Evolutionary conservation across 2,797 vertebrate genomes (phyloP).

Genomic region (Hypotaenidia philippensis): DNA sequence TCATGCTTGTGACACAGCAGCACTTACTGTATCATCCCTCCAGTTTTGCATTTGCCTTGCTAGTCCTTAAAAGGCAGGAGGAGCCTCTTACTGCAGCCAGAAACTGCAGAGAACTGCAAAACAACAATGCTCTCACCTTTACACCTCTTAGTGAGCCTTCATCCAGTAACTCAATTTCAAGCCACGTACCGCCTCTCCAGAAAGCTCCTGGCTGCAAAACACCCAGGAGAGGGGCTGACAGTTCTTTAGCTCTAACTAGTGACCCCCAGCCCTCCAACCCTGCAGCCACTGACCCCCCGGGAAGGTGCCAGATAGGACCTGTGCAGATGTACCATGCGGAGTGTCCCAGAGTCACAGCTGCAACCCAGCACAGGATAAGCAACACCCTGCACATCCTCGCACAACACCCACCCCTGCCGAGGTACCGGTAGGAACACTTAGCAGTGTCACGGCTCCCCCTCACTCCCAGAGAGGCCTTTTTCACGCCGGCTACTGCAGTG

Average conservation of each 20-base stretch:
- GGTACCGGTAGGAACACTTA: fast-evolving
- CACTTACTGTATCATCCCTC: fast-evolving
- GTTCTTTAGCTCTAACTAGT: fast-evolving
- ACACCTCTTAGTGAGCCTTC: fast-evolving
- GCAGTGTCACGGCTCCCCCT: no score
- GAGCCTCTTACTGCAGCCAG: background rate
- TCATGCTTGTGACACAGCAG: fast-evolving
- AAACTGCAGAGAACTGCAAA: fast-evolving
- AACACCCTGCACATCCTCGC: fast-evolving
- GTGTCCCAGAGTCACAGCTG: fast-evolving
- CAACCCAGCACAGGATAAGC: fast-evolving
- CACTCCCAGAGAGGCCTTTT: background rate
- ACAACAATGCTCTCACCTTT: background rate
- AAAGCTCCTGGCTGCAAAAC: fast-evolving
- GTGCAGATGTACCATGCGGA: fast-evolving
- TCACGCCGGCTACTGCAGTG: fast-evolving
- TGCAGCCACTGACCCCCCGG: fast-evolving
- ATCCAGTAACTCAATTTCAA: fast-evolving
- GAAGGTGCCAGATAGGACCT: fast-evolving
- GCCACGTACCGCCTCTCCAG: fast-evolving
- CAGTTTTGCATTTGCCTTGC: background rate
- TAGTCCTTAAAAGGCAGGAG: fast-evolving
- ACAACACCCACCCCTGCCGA: background rate
- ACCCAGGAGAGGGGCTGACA: fast-evolving
- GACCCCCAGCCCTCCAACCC: fast-evolving